Percentiles rank a stretch among this genome's conserved stretches.
Evolutionary conservation across 2,797 vertebrate species (phyloP).

Genomic region (Falco peregrinus): DNA sequence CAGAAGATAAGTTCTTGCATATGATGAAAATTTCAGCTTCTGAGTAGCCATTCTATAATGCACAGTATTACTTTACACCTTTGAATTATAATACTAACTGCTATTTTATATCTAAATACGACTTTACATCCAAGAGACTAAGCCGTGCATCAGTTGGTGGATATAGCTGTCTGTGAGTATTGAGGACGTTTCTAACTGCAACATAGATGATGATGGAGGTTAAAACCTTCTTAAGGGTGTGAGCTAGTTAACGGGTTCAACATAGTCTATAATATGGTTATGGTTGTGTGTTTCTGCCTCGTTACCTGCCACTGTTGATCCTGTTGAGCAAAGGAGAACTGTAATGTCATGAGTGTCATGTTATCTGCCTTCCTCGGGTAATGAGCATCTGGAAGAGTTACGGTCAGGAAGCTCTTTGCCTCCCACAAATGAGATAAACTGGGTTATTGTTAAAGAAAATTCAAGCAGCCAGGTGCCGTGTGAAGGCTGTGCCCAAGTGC

Average conservation of each 20-base stretch:
- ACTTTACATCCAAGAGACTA: not conserved
- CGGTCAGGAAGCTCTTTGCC: not conserved
- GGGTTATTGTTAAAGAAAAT: not conserved
- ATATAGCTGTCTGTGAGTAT: not conserved
- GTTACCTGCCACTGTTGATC: fast-evolving
- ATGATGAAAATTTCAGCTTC: not conserved
- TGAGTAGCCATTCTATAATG: not conserved
- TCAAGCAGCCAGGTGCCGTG: fast-evolving
- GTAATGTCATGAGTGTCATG: fast-evolving
- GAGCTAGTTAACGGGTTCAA: not conserved
- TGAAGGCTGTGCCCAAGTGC: not conserved
- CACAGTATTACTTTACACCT: not conserved
- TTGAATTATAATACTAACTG: not conserved
- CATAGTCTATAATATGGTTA: fast-evolving
- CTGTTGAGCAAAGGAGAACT: not conserved
- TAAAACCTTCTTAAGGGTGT: not conserved
- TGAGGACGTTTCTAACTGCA: not conserved
- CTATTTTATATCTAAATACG: not conserved
- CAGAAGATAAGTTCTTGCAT: not conserved
- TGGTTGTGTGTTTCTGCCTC: not conserved
- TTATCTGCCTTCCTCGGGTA: not conserved
- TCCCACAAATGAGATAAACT: not conserved
- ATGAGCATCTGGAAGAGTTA: not conserved
- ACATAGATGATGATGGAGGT: not conserved
- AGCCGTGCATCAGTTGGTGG: not conserved